Conservation (phyloP, 2,888 invertebrate genomes). For the Sepiola atlantica region DNA sequence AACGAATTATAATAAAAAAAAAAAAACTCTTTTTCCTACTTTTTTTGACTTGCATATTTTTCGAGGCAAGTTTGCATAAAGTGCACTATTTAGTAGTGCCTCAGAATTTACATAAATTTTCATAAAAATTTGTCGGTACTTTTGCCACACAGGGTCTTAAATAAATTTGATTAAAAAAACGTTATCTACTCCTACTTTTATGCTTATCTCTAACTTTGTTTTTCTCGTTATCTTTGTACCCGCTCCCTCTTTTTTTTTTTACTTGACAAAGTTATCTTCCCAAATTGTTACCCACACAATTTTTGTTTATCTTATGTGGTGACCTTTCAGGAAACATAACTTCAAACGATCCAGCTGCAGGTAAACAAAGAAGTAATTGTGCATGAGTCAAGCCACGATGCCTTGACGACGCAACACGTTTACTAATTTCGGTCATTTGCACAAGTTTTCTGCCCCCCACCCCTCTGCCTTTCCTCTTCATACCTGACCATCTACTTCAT, state of each 20-base stretch:
- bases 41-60: too few relatives aligned
- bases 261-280: background rate
- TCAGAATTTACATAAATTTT: too few relatives aligned
- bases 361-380: background rate
- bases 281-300: background rate
- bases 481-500: background rate
- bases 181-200: too few relatives aligned
- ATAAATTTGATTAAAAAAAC: too few relatives aligned
- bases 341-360: slow-evolving; percentile 20
- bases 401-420: background rate
- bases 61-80: too few relatives aligned
- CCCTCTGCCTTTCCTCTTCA: background rate
- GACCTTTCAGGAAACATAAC: background rate
- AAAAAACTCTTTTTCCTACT: too few relatives aligned
- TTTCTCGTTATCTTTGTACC: background rate
- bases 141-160: too few relatives aligned
- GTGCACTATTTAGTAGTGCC: too few relatives aligned
- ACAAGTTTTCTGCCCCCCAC: background rate
- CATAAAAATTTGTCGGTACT: too few relatives aligned
- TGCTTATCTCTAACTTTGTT: too few relatives aligned
- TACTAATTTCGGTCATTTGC: background rate
- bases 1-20: too few relatives aligned
- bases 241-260: background rate
- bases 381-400: background rate
- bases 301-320: background rate